These are phyloP conservation scores for Cyanoderma ruficeps DNA, from an alignment of 2,113 vertebrate species.

Conservation along the genomic window DNA sequence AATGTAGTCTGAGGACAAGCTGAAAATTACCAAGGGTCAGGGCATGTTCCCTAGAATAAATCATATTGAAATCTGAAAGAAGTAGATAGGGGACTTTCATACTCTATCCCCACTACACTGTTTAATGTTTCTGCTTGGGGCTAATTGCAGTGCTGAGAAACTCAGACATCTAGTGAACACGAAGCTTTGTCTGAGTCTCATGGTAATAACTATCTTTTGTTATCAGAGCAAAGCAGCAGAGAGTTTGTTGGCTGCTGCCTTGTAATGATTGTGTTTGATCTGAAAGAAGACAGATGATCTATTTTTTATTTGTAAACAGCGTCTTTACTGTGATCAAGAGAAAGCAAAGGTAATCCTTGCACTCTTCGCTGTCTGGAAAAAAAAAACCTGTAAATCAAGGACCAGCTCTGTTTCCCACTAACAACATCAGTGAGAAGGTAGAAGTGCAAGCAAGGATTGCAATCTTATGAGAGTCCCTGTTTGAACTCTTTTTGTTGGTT, in stretches of 20 bases:
- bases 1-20: neutral
- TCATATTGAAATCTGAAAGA: neutral
- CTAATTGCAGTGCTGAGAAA: neutral
- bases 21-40: conserved; percentile 11
- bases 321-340: neutral
- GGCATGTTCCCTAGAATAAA: conserved; percentile 10
- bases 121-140: conserved; percentile 15
- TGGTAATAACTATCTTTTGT: conserved; percentile 12
- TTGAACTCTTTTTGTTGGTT: neutral
- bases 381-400: neutral
- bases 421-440: neutral
- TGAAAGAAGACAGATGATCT: neutral
- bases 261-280: neutral
- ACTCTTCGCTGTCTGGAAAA: neutral
- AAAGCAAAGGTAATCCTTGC: neutral
- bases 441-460: neutral
- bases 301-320: neutral
- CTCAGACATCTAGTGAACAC: conserved; percentile 21
- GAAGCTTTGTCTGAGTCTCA: conserved; percentile 3
- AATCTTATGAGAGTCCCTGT: neutral
- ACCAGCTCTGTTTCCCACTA: neutral
- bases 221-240: neutral
- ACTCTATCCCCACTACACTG: neutral
- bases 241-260: neutral
- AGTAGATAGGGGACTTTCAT: neutral